Evolutionary conservation across 2,888 invertebrate species (phyloP), one percentile per base, ranked within the genome.

Genomic region (Mythimna ferrago): DNA sequence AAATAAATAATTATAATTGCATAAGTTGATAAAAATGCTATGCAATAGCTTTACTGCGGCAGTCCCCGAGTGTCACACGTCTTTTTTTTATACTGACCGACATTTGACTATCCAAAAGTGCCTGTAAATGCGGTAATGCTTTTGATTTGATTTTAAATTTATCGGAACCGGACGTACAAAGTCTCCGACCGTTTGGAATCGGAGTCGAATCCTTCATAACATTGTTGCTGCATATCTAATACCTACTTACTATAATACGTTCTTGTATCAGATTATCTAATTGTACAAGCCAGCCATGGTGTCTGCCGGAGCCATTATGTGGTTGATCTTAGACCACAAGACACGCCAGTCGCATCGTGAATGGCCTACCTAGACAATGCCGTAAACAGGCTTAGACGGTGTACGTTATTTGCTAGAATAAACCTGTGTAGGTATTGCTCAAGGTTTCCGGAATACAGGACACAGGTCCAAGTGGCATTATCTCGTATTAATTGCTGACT

Each of bases 301-400:
- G 71, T 65, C 67, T 84, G 83, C 38, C 10, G 51, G 6, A 44
- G 76, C 74, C 66, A 81, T 79, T 76, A 78, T 76, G 78, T 56
- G 87, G 85, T 81, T 63, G 75, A 74, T 86, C 66, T 76, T 70
- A 66, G 73, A 84, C 86, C 86, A 53, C 84, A 86, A 70, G 83
- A 82, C 82, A 78, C 69, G 72, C 76, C 76, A 56, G 80, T 78
- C 77, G 82, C 70, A 54, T n/a, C 76, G 63, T 84, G 86, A 86
- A 86, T 86, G 54, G 76, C 32, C 26, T 54, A 72, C 72, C 70
- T 76, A 73, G 60, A 76, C 82, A 73, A 76, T 86, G 78, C 66
- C 80, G 74, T 84, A 78, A 82, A 76, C 82, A 84, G 69, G 54
- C 71, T 76, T 70, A 76, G 71, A n/a, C 76, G 10, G 73, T 44